These are phyloP conservation scores for Heliornis fulica DNA, from an alignment of 2,113 vertebrate species.

Conservation along the genomic window DNA sequence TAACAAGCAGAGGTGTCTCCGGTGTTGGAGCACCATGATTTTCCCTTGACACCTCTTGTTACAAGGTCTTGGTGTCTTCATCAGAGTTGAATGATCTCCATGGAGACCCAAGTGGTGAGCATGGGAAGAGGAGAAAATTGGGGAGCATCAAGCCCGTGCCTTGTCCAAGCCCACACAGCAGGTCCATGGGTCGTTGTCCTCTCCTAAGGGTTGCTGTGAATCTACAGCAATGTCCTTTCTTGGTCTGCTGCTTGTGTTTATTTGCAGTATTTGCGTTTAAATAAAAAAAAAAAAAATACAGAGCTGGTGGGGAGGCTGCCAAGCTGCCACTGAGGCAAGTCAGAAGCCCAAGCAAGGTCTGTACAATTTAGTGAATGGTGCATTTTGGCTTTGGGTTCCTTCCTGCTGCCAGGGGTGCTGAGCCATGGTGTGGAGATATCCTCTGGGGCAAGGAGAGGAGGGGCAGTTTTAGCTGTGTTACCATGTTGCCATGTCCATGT, in stretches of 20 bases:
- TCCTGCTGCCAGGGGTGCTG: background rate
- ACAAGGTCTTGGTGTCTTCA: background rate
- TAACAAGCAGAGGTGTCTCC: background rate
- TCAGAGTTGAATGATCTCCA: background rate
- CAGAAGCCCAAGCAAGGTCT: no score
- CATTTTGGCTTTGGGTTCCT: background rate
- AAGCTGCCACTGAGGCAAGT: background rate
- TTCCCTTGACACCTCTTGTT: background rate
- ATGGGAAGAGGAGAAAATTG: background rate
- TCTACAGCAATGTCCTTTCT: background rate
- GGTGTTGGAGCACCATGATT: background rate
- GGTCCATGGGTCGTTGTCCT: fast-evolving
- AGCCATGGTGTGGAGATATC: background rate
- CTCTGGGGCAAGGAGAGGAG: background rate
- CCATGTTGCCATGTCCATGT: fast-evolving
- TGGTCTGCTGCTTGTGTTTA: fast-evolving
- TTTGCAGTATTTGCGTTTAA: background rate
- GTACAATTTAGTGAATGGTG: fast-evolving
- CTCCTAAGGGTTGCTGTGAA: background rate
- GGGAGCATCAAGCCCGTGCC: background rate
- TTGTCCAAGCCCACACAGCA: background rate
- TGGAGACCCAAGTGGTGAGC: background rate
- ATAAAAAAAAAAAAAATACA: background rate
- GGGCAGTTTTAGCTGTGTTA: background rate
- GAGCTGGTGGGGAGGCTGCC: background rate